Evolutionary conservation across 2,888 invertebrate species (phyloP).

Genomic region (Polyommatus icarus): DNA sequence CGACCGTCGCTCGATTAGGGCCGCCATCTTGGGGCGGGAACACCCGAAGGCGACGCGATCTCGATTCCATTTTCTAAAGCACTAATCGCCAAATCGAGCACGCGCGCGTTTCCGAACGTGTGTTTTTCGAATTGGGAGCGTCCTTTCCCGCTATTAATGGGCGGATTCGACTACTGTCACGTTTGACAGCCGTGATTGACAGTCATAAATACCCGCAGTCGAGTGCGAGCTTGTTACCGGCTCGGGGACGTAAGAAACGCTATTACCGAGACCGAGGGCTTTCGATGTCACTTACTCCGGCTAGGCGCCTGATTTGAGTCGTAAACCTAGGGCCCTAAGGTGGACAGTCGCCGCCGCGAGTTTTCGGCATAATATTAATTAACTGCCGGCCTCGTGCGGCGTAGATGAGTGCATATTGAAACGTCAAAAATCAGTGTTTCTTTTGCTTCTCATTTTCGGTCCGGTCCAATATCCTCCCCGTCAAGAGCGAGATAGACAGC

Average conservation of each 20-base stretch:
- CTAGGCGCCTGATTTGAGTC: constrained; percentile 39
- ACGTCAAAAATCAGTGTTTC: constrained; percentile 74
- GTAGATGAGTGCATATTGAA: constrained; percentile 77
- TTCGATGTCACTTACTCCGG: constrained; percentile 53
- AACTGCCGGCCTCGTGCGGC: constrained; percentile 54
- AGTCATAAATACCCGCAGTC: constrained; percentile 72
- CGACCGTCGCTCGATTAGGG: constrained; percentile 74
- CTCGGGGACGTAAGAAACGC: constrained; percentile 60
- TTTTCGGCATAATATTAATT: constrained; percentile 59
- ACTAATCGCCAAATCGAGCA: constrained; percentile 78
- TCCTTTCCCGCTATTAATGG: constrained; percentile 72
- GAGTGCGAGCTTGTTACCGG: constrained; percentile 69
- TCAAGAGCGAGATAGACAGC: constrained; percentile 66
- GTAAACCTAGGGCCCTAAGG: constrained; percentile 44
- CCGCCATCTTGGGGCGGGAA: constrained; percentile 79
- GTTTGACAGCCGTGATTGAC: constrained; percentile 78
- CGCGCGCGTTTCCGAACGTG: constrained; percentile 74
- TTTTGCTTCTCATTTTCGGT: constrained; percentile 76
- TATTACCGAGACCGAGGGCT: constrained; percentile 62
- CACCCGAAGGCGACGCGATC: constrained; percentile 77
- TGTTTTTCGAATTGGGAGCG: constrained; percentile 76
- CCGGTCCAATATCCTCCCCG: constrained; percentile 72
- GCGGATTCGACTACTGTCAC: constrained; percentile 77
- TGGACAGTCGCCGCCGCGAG: constrained; percentile 45
- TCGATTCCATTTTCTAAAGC: constrained; percentile 78